Evolutionary conservation across 2,888 invertebrate genomes (phyloP), one percentile per base, ranked within the genome.

Genomic region (Protonemura montana): DNA sequence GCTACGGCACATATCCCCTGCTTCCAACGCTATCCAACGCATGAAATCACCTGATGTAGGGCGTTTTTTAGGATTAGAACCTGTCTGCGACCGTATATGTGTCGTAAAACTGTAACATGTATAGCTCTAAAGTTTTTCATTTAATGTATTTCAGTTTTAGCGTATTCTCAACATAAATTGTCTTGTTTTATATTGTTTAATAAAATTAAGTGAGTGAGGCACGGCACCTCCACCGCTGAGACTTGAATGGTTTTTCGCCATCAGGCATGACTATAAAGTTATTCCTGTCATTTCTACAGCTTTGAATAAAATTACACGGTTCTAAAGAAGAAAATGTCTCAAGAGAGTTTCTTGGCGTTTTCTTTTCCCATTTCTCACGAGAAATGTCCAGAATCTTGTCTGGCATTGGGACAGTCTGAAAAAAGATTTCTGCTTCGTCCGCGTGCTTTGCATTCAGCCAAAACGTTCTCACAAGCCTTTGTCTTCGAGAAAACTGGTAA

Each of bases 1-100:
- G 81, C 81, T n/a, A n/a, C 28, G 81, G 59, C 59, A 59, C 59
- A 59, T 10, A 59, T 59, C 59, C 35, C 59, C 59, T 16, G 59
- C 7, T 59, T n/a, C n/a, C n/a, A n/a, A n/a, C n/a, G n/a, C n/a
- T n/a, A n/a, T n/a, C n/a, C 59, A 59, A 21, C 59, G 1, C 59
- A 16, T 10, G 59, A 59, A 59, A 59, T 13, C 59, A 59, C 21
- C 59, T 59, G 59, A 59, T 13, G 5, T 3, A 59, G 59, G 59
- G 59, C 59, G 59, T 59, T 59, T 59, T n/a, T n/a, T 59, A 59
- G 7, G 59, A 35, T 10, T 35, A 35, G 5, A 59, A 59, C 59
- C 59, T 59, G 59, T 59, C 59, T 21, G 21, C 13, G 59, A 7
- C 59, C 59, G 59, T 59, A 59, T 3, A 59, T 59, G 59, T 59